These are phyloP conservation scores for Apocrypta bakeri DNA, from an alignment of 1,140 invertebrate species.

Conservation along the genomic window DNA sequence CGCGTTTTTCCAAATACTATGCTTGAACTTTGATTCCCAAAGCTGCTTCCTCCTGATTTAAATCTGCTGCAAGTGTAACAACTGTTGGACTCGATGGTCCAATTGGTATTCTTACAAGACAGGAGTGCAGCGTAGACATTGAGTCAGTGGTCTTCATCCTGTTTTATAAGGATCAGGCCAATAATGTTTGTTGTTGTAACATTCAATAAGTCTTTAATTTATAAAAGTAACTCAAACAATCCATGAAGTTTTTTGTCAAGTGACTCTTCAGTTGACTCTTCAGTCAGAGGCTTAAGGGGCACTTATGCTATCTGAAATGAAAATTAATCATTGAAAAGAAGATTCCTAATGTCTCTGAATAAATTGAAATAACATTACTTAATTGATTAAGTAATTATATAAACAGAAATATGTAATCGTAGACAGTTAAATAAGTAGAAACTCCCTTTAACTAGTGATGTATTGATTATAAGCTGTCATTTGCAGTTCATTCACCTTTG, in stretches of 20 bases:
- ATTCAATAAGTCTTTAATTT: conserved; percentile 9
- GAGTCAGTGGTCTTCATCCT: conserved; percentile 39
- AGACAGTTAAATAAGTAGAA: neutral
- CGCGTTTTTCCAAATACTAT: conserved; percentile 34
- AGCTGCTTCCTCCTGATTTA: neutral
- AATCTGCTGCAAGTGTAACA: neutral
- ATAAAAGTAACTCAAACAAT: neutral
- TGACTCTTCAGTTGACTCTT: neutral
- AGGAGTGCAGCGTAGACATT: neutral
- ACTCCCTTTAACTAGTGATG: neutral
- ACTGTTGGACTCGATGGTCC: conserved; percentile 20
- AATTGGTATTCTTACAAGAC: neutral
- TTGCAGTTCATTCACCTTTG: neutral
- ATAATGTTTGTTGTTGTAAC: conserved; percentile 20
- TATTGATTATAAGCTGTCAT: neutral
- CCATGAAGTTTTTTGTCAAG: conserved; percentile 6
- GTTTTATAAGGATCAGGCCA: neutral
- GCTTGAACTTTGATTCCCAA: neutral
- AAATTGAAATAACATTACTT: neutral
- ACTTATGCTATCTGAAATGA: conserved; percentile 4
- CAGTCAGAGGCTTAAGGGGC: neutral
- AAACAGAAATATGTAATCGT: neutral
- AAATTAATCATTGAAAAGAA: neutral
- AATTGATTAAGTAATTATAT: neutral
- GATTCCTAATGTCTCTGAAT: neutral